Evolutionary conservation across 2,888 invertebrate species (phyloP).

Genomic region (Agrochola lota): DNA sequence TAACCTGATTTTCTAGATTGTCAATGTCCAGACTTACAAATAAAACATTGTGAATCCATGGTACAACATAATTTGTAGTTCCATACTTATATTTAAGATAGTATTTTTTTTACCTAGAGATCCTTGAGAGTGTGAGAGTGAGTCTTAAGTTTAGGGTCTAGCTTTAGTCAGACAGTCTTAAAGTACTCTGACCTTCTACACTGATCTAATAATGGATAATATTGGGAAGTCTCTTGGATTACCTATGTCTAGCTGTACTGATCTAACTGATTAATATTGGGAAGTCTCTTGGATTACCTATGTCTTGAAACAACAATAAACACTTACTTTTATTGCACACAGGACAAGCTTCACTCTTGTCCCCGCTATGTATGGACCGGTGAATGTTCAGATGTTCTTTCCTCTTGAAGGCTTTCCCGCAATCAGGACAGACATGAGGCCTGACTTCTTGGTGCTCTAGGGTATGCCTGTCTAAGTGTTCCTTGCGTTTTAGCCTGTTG

Average conservation of each 20-base stretch:
- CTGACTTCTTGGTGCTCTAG: slow-evolving; percentile 94
- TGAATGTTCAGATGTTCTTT: slow-evolving; percentile 96
- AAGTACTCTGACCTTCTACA: no score
- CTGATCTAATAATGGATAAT: background rate
- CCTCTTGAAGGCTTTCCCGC: slow-evolving; percentile 94
- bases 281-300: background rate
- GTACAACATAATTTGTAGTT: background rate
- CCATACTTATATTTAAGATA: background rate
- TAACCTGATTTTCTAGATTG: background rate
- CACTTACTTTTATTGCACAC: slow-evolving; percentile 92
- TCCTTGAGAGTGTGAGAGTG: background rate
- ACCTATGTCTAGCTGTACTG: no score
- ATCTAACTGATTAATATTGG: background rate
- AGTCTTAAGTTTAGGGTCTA: background rate
- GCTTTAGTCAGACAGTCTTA: background rate
- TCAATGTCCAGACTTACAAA: background rate
- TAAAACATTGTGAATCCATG: background rate
- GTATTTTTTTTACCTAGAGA: background rate
- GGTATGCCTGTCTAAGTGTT: slow-evolving; percentile 94
- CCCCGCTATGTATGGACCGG: slow-evolving; percentile 94
- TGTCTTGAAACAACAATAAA: background rate
- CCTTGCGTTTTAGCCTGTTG: slow-evolving; percentile 92
- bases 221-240: background rate
- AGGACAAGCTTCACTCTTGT: slow-evolving; percentile 93
- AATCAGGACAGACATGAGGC: slow-evolving; percentile 93